phyloP scores from a whole-genome alignment of 1,140 invertebrate species.

The Papilio helenus region DNA sequence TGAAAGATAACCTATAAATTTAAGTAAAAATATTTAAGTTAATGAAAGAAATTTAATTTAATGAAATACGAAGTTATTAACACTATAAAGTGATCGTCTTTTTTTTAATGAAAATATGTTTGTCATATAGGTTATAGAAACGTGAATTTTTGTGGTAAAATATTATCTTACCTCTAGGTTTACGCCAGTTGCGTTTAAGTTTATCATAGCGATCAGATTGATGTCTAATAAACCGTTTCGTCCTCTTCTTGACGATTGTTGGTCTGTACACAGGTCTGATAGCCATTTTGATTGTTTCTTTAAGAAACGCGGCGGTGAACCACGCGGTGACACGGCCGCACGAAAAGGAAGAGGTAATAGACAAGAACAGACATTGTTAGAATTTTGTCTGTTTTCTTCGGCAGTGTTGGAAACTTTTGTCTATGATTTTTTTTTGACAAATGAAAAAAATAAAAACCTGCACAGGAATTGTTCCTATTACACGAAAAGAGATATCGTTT shows the following conservation, averaged over 20 bases:
- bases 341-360: slow-evolving; percentile 78
- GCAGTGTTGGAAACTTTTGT: slow-evolving; percentile 33
- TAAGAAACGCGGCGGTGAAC: slow-evolving; percentile 70
- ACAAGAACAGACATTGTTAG: slow-evolving; percentile 71
- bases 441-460: not conserved
- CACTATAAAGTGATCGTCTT: not conserved
- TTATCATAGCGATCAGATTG: slow-evolving; percentile 98
- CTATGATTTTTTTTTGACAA: slow-evolving; percentile 37
- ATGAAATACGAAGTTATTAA: not conserved
- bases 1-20: not conserved
- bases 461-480: not conserved
- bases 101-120: not conserved
- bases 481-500: not conserved
- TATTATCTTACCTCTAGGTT: slow-evolving; percentile 82
- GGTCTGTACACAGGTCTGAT: slow-evolving; percentile 94
- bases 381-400: slow-evolving; percentile 62
- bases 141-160: slow-evolving; percentile 3
- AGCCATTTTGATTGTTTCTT: slow-evolving; percentile 86
- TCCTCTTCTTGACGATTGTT: slow-evolving; percentile 97
- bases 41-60: not conserved
- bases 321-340: slow-evolving; percentile 82
- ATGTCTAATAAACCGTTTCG: slow-evolving; percentile 98
- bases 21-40: not conserved
- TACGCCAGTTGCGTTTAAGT: slow-evolving; percentile 89
- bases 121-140: slow-evolving; percentile 14